A percentile compares a stretch with the other conserved stretches of the same genome.
Conservation (phyloP, 2,113 vertebrate genomes). For the Lophius piscatorius region DNA sequence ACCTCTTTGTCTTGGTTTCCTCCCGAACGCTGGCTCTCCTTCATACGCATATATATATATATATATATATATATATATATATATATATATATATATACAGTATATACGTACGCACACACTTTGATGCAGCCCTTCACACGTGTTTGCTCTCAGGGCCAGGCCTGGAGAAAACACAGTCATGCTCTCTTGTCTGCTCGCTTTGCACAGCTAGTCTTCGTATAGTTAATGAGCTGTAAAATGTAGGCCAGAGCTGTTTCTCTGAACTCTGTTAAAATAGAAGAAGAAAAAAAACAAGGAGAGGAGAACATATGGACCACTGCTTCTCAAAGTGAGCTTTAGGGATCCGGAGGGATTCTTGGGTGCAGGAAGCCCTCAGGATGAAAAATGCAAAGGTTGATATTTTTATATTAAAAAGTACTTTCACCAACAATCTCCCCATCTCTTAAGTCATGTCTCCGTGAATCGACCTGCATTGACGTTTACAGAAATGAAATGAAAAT, state of each 20-base stretch:
- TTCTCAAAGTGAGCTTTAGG: conserved; percentile 18
- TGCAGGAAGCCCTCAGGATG: not conserved
- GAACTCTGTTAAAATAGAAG: too few species aligned
- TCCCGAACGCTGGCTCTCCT: too few species aligned
- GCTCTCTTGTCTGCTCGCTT: conserved; percentile 51
- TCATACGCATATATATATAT: too few species aligned
- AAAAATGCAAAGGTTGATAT: conserved; percentile 27
- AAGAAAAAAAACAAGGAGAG: too few species aligned
- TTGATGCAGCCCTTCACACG: conserved; percentile 8
- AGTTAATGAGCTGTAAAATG: conserved; percentile 73
- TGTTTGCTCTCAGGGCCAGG: conserved; percentile 21
- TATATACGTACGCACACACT: conserved; percentile 4
- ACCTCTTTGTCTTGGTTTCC: too few species aligned
- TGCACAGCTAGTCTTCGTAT: conserved; percentile 57
- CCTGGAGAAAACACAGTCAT: conserved; percentile 44
- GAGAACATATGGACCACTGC: conserved; percentile 41
- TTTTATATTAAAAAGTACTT: conserved; percentile 17
- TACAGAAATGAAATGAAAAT: not conserved
- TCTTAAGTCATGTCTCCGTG: too few species aligned
- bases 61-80: too few species aligned
- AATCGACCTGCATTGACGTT: not conserved
- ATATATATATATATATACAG: not conserved
- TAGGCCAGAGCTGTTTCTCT: conserved; percentile 60
- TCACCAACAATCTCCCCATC: too few species aligned
- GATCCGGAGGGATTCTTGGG: conserved; percentile 34